Evolutionary conservation across 2,113 vertebrate genomes (phyloP), one percentile per base, ranked within the genome.

Genomic region (Laticauda laticaudata): DNA sequence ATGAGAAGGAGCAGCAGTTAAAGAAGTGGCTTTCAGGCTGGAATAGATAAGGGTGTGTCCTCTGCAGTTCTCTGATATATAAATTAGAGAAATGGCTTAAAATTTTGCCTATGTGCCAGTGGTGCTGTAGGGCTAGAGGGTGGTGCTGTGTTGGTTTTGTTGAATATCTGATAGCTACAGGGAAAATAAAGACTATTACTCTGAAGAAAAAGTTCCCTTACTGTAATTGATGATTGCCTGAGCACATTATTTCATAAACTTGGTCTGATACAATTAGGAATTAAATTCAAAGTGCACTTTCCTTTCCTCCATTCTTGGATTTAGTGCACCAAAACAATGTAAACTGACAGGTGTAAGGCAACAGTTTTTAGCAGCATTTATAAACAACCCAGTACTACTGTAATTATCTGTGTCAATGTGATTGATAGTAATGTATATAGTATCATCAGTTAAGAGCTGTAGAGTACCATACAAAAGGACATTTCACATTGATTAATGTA

Each of bases 341-440:
- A 93, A n/a, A 1, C 11, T 61, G 26, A 43, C 26, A 4, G 20
- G 29, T 39, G 56, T 61, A 75, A 69, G 39, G 8, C 48, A 48
- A 0, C 20, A 85, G 29, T 54, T 24, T 0, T 18, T 9, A 34
- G 11, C 48, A 92, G 88, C 85, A 89, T 94, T 57, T 86, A 59
- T 59, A 91, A 89, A 0, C 0, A 75, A 21, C 0, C 29, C 18
- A 54, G 0, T 0, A 24, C 8, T 0, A n/a, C 91, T 20, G 4
- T 54, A 15, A 88, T 88, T 88, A 55, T 14, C 23, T 55, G n/a
- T 39, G 2, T 51, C 18, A 88, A 69, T 34, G 12, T 85, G 53
- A 12, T 45, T 56, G 34, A 53, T 24, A 7, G 4, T 51, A 75
- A 57, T 26, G 10, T 55, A 8, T 21, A 10, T 5, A 59, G 24